These are phyloP conservation scores for Cactoblastis cactorum DNA, from an alignment of 2,888 invertebrate genomes.

Conservation along the genomic window DNA sequence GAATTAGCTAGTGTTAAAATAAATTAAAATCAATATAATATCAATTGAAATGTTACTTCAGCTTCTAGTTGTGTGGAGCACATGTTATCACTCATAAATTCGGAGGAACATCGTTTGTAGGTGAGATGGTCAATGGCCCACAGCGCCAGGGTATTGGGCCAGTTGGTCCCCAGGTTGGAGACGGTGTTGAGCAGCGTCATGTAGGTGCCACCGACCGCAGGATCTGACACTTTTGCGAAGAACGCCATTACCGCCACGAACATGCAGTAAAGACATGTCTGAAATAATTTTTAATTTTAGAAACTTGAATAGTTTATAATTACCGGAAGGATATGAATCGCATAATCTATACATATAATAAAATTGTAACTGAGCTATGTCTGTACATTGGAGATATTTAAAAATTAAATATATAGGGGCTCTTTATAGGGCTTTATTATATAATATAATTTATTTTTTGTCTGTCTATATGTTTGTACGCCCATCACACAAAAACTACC, in stretches of 20 bases:
- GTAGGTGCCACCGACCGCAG: constrained; percentile 97
- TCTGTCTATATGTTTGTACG: no score
- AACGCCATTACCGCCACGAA: constrained; percentile 99
- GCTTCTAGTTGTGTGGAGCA: constrained; percentile 82
- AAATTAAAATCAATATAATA: no score
- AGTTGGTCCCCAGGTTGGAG: constrained; percentile 97
- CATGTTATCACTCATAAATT: constrained; percentile 72
- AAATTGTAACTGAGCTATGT: no score
- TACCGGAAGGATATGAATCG: no score
- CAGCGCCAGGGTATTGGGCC: constrained; percentile 95
- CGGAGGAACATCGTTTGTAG: constrained; percentile 83
- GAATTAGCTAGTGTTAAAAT: no score
- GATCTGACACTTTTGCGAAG: constrained; percentile 97
- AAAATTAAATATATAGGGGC: no score
- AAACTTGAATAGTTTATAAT: not conserved
- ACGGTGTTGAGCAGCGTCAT: constrained; percentile 99
- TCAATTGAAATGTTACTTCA: constrained; percentile 75
- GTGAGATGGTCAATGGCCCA: constrained; percentile 96
- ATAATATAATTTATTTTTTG: no score
- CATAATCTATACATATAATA: no score
- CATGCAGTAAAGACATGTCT: constrained; percentile 97
- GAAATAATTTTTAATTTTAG: constrained; percentile 43
- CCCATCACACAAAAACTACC: no score
- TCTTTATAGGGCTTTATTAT: no score
- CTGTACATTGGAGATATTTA: no score